Percentiles rank a stretch among this genome's conserved stretches.
phyloP scores from a whole-genome alignment of 2,888 invertebrate species.

The Schrankia costaestrigalis region DNA sequence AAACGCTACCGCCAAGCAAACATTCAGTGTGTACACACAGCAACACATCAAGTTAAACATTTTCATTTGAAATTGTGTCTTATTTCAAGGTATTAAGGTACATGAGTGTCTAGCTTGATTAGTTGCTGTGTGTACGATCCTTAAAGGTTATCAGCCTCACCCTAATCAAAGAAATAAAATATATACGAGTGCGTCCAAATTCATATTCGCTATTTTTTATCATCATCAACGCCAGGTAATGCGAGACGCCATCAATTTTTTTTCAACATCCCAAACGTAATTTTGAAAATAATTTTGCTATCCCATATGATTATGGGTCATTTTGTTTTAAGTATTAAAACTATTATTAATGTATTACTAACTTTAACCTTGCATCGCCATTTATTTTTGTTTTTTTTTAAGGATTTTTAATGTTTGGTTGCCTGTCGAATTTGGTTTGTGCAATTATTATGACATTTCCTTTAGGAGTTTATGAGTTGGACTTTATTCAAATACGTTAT shows the following conservation, averaged over 20 bases:
- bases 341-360: slow-evolving; percentile 75
- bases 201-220: slow-evolving; percentile 63
- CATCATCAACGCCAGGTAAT: slow-evolving; percentile 62
- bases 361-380: slow-evolving; percentile 42
- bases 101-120: too few relatives aligned
- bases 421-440: slow-evolving; percentile 19
- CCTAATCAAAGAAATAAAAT: slow-evolving; percentile 65
- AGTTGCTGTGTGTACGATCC: too few relatives aligned
- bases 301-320: slow-evolving; percentile 75
- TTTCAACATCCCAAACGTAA: slow-evolving; percentile 48
- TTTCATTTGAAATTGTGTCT: too few relatives aligned
- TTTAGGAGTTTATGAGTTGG: slow-evolving; percentile 16
- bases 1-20: too few relatives aligned
- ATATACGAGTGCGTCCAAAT: slow-evolving; percentile 45
- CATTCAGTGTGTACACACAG: too few relatives aligned
- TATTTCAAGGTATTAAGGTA: too few relatives aligned
- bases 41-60: too few relatives aligned
- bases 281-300: slow-evolving; percentile 77
- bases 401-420: slow-evolving; percentile 12
- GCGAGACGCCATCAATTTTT: slow-evolving; percentile 67
- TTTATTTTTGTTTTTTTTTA: slow-evolving; percentile 45
- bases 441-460: slow-evolving; percentile 33
- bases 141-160: slow-evolving; percentile 26
- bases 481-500: too few relatives aligned
- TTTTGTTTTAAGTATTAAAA: slow-evolving; percentile 66